A percentile compares a stretch with the other conserved stretches of the same genome.
Evolutionary conservation across 2,888 invertebrate species (phyloP).

Genomic region (Trissonchulus latispiculum): DNA sequence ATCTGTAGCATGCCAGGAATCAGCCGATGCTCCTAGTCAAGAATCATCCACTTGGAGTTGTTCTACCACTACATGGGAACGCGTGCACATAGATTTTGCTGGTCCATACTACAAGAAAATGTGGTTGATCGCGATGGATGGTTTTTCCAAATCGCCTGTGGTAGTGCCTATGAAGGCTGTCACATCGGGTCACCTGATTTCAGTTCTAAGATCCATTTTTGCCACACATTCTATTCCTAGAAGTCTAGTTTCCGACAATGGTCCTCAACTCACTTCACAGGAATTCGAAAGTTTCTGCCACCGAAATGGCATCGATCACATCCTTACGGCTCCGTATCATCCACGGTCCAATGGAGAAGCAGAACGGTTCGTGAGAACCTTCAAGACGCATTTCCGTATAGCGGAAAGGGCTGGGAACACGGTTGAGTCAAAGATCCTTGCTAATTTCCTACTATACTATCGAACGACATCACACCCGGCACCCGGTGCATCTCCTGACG

Average conservation of each 20-base stretch:
- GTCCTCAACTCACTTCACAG: slow-evolving; percentile 34
- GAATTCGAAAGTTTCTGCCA: slow-evolving; percentile 32
- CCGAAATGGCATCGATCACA: slow-evolving; percentile 30
- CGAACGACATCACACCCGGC: background rate
- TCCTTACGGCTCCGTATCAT: slow-evolving; percentile 32
- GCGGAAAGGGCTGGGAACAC: slow-evolving; percentile 3
- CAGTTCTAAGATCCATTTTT: slow-evolving; percentile 29
- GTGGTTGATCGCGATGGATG: slow-evolving; percentile 44
- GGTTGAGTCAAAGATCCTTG: background rate
- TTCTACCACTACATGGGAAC: slow-evolving; percentile 38
- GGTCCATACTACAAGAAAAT: slow-evolving; percentile 40
- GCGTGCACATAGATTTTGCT: slow-evolving; percentile 47
- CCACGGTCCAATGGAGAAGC: slow-evolving; percentile 36
- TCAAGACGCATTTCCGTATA: too few species aligned
- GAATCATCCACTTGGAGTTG: slow-evolving; percentile 34
- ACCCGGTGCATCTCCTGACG: background rate
- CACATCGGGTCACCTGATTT: slow-evolving; percentile 28
- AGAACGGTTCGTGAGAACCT: slow-evolving; percentile 33
- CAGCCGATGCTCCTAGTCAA: slow-evolving; percentile 28
- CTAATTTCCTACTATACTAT: background rate
- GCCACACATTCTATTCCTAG: slow-evolving; percentile 33
- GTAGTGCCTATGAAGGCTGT: slow-evolving; percentile 29
- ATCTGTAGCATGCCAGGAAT: slow-evolving; percentile 29
- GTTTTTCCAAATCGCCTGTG: slow-evolving; percentile 47
- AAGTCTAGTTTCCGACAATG: slow-evolving; percentile 40